phyloP scores from a whole-genome alignment of 1,140 invertebrate species.

The Pygmarrhopalites habei region DNA sequence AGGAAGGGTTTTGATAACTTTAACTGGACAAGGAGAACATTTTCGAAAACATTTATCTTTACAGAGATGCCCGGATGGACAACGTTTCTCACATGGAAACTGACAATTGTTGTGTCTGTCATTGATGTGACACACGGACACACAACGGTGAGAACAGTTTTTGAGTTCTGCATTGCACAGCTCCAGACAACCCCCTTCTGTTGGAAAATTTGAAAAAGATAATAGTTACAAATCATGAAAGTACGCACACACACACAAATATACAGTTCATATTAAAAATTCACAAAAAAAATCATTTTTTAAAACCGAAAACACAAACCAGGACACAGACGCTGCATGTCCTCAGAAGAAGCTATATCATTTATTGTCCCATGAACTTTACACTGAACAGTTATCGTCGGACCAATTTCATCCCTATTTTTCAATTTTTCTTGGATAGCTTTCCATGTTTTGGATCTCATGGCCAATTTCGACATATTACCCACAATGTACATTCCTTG shows the following conservation, averaged over 20 bases:
- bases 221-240: too few relatives aligned
- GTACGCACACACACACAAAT: too few relatives aligned
- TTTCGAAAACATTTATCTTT: constrained; percentile 12
- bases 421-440: constrained; percentile 35
- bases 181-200: constrained; percentile 31
- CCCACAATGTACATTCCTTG: constrained; percentile 52
- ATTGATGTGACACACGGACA: constrained; percentile 38
- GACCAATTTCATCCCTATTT: constrained; percentile 38
- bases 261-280: too few relatives aligned
- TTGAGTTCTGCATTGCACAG: constrained; percentile 36
- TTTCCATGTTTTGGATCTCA: constrained; percentile 40
- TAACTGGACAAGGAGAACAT: constrained; percentile 31
- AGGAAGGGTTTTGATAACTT: constrained; percentile 21
- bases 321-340: constrained; percentile 23
- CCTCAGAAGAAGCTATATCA: constrained; percentile 1
- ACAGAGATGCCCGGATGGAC: constrained; percentile 31
- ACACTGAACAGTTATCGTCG: constrained; percentile 42
- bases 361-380: constrained; percentile 37
- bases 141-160: constrained; percentile 40
- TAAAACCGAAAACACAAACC: too few relatives aligned
- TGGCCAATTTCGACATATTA: constrained; percentile 46
- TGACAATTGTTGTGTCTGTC: constrained; percentile 37
- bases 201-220: too few relatives aligned
- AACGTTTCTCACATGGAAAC: constrained; percentile 19
- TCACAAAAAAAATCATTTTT: too few relatives aligned